phyloP scores from a whole-genome alignment of 2,888 invertebrate genomes.

The Terebella lapidaria region DNA sequence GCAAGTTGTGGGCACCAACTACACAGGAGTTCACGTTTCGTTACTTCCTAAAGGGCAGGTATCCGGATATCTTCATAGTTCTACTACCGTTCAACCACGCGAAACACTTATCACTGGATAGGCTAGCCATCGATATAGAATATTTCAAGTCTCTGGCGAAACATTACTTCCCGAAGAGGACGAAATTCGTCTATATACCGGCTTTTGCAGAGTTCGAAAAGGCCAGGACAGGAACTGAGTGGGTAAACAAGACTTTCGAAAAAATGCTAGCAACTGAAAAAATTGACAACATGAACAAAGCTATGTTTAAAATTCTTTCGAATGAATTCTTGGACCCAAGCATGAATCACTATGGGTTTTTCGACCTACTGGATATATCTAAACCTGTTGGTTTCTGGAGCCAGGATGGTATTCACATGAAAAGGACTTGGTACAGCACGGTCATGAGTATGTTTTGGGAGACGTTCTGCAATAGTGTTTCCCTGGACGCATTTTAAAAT shows the following conservation, averaged over 20 bases:
- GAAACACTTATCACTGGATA: neutral
- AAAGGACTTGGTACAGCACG: neutral
- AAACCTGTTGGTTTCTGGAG: neutral
- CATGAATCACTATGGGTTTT: neutral
- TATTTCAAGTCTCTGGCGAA: neutral
- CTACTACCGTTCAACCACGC: neutral
- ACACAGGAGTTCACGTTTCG: neutral
- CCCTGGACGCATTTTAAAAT: neutral
- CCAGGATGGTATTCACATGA: neutral
- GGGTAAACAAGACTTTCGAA: neutral
- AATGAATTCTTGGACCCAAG: neutral
- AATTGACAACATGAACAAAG: neutral
- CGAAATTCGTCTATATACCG: neutral
- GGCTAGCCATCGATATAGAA: neutral
- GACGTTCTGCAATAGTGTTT: neutral
- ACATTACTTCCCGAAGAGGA: neutral
- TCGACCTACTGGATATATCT: neutral
- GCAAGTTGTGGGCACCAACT: neutral
- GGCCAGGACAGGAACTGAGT: neutral
- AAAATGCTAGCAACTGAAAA: neutral
- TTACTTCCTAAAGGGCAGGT: neutral
- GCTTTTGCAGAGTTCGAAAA: neutral
- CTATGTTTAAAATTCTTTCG: neutral
- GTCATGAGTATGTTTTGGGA: neutral
- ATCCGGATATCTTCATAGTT: neutral